These are phyloP conservation scores for Melinaea marsaeus DNA, from an alignment of 2,888 invertebrate species.

Conservation along the genomic window DNA sequence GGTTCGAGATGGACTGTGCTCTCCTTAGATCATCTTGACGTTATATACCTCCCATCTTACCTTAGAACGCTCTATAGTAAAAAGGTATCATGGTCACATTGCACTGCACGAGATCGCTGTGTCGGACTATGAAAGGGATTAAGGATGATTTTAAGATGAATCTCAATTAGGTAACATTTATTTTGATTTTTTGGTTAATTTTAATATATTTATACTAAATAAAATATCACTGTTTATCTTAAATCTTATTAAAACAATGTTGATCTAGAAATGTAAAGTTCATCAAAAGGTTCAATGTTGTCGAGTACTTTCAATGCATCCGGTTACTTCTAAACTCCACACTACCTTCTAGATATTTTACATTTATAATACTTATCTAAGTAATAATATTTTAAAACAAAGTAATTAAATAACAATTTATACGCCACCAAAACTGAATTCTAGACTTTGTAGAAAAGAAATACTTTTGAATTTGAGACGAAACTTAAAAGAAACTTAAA, in stretches of 20 bases:
- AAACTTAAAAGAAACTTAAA: no score
- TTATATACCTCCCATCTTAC: constrained; percentile 58
- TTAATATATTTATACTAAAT: not conserved
- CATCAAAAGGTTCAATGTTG: constrained; percentile 5
- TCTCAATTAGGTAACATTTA: not conserved
- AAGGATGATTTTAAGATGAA: not conserved
- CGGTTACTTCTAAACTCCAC: not conserved
- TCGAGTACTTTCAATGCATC: not conserved
- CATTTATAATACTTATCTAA: no score
- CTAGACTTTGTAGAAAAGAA: no score
- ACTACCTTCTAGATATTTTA: no score
- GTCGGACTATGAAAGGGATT: constrained; percentile 18
- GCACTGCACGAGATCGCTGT: constrained; percentile 31
- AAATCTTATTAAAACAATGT: not conserved
- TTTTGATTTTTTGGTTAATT: not conserved
- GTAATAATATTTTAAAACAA: no score
- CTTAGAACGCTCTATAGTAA: constrained; percentile 53
- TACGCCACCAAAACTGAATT: no score
- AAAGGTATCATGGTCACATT: constrained; percentile 65
- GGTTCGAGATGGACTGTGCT: constrained; percentile 61
- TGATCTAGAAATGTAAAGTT: constrained; percentile 8
- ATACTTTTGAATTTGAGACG: no score
- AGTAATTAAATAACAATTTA: no score
- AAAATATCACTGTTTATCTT: not conserved
- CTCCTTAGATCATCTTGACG: constrained; percentile 45